Percentiles rank a stretch among this genome's conserved stretches.
phyloP scores from a whole-genome alignment of 2,113 vertebrate species.

The Emydocephalus ijimae region DNA sequence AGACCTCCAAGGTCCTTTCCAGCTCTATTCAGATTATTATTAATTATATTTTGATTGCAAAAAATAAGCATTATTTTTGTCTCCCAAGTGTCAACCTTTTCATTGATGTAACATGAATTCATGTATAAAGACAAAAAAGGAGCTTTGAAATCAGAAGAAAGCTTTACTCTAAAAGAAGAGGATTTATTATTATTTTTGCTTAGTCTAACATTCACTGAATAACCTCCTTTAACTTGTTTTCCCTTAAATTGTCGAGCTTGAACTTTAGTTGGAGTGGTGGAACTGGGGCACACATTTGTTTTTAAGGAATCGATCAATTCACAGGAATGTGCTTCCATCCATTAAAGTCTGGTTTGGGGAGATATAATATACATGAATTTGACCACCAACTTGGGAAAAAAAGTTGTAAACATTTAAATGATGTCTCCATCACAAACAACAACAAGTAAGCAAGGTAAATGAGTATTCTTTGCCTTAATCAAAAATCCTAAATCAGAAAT shows the following conservation, averaged over 20 bases:
- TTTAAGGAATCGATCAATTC: slow-evolving; percentile 56
- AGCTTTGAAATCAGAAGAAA: background rate
- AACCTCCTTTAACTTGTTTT: slow-evolving; percentile 53
- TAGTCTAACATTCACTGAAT: background rate
- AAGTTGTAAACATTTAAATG: slow-evolving; percentile 54
- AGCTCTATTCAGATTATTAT: background rate
- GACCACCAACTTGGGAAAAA: slow-evolving; percentile 50
- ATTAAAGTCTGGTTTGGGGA: slow-evolving; percentile 36
- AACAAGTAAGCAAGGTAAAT: slow-evolving; percentile 48
- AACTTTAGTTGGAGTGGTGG: slow-evolving; percentile 48
- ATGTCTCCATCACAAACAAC: slow-evolving; percentile 51
- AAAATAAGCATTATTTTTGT: background rate
- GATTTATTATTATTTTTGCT: background rate
- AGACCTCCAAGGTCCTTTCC: background rate
- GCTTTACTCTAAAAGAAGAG: background rate
- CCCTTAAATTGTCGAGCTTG: slow-evolving; percentile 56
- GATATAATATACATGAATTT: slow-evolving; percentile 59
- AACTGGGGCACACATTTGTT: slow-evolving; percentile 51
- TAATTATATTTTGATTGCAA: background rate
- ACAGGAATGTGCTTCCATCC: slow-evolving; percentile 51
- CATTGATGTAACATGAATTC: background rate
- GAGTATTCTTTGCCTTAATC: slow-evolving; percentile 47
- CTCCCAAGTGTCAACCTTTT: background rate
- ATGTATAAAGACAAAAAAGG: background rate
- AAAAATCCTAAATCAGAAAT: slow-evolving; percentile 48